phyloP scores from a whole-genome alignment of 2,113 vertebrate genomes.

The Callospermophilus lateralis region DNA sequence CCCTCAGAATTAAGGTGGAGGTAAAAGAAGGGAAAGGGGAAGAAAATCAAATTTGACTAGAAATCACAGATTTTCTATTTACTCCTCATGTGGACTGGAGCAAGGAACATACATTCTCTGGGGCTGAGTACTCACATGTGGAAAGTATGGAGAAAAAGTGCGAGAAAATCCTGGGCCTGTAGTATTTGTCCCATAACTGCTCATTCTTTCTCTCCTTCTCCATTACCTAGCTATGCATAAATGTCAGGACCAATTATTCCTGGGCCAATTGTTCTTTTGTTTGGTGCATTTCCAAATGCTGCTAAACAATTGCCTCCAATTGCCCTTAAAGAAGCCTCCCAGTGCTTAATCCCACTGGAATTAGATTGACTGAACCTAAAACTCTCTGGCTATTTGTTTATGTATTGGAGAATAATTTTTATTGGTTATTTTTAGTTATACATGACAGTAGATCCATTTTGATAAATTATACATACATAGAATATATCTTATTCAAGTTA shows the following conservation, averaged over 20 bases:
- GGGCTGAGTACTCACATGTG: neutral
- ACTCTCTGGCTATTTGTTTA: neutral
- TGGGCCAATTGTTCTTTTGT: neutral
- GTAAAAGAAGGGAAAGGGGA: neutral
- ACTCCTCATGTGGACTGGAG: neutral
- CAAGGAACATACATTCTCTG: constrained; percentile 35
- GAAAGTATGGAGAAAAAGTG: neutral
- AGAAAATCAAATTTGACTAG: neutral
- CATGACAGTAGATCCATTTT: too few relatives aligned
- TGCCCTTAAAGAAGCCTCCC: neutral
- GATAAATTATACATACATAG: too few relatives aligned
- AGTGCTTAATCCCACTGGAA: neutral
- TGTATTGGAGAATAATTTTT: neutral
- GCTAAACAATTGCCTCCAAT: neutral
- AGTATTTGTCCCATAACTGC: neutral
- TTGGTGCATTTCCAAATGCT: neutral
- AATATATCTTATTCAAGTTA: too few relatives aligned
- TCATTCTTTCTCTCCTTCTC: neutral
- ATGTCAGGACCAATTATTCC: neutral
- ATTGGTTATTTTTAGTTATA: too few relatives aligned
- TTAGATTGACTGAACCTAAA: neutral
- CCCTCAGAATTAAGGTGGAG: neutral
- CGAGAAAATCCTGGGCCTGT: neutral
- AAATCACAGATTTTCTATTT: neutral
- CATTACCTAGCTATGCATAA: neutral